Conservation (phyloP, 2,888 invertebrate species). For the Capitulum mitella region DNA sequence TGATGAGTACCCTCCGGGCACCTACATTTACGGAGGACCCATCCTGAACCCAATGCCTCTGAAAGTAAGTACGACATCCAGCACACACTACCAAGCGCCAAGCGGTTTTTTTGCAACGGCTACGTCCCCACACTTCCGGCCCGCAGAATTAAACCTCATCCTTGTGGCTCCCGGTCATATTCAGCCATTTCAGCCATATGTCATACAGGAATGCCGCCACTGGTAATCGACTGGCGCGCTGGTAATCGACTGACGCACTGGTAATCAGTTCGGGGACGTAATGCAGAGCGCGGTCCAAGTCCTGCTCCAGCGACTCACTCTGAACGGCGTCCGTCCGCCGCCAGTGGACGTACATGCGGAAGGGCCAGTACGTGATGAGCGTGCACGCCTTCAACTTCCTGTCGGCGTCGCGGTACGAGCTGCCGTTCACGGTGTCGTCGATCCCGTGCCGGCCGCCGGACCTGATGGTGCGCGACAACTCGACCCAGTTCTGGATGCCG, state of each 20-base stretch:
- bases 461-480: conserved; percentile 19
- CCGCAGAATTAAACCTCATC: too few relatives aligned
- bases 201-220: not conserved
- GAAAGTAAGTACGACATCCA: not conserved
- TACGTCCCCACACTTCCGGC: too few relatives aligned
- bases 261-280: too few relatives aligned
- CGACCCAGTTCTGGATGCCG: conserved; percentile 24
- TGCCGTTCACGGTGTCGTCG: conserved; percentile 22
- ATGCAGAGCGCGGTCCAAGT: too few relatives aligned
- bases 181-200: not conserved
- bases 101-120: too few relatives aligned
- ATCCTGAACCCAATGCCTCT: not conserved
- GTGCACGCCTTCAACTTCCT: conserved; percentile 26
- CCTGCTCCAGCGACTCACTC: too few relatives aligned
- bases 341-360: not conserved
- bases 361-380: conserved; percentile 23
- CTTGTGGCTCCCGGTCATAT: not conserved
- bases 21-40: not conserved
- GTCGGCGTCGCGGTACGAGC: conserved; percentile 1
- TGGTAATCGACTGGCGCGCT: not conserved
- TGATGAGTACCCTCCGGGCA: not conserved
- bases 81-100: too few relatives aligned
- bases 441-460: conserved; percentile 26
- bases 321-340: too few relatives aligned
- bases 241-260: not conserved